Evolutionary conservation across 2,113 vertebrate genomes (phyloP).

Genomic region (Laterallus jamaicensis): DNA sequence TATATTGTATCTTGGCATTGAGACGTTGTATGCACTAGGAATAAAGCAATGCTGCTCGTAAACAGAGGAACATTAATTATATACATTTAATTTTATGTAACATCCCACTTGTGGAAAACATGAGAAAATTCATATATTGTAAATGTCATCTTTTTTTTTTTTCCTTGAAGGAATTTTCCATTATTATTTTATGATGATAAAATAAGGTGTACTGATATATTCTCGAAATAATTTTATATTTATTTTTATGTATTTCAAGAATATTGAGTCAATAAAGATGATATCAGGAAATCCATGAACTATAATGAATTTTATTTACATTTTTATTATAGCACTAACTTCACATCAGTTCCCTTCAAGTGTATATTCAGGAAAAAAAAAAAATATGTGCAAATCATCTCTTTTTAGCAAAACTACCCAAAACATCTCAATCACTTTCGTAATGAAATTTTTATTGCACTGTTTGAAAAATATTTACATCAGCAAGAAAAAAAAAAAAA

Average conservation of each 20-base stretch:
- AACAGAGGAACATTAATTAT: slow-evolving; percentile 50
- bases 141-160: background rate
- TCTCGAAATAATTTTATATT: slow-evolving; percentile 35
- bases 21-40: background rate
- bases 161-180: slow-evolving; percentile 1
- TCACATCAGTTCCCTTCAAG: slow-evolving; percentile 47
- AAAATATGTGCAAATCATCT: slow-evolving; percentile 6
- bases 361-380: background rate
- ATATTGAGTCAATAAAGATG: slow-evolving; percentile 33
- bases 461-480: slow-evolving; percentile 42
- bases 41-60: slow-evolving; percentile 20
- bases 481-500: background rate
- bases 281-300: slow-evolving; percentile 42
- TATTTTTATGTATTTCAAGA: slow-evolving; percentile 22
- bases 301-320: slow-evolving; percentile 66
- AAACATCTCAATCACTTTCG: slow-evolving; percentile 39
- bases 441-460: slow-evolving; percentile 48
- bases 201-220: slow-evolving; percentile 19
- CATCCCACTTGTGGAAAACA: slow-evolving; percentile 13
- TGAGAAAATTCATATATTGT: slow-evolving; percentile 8
- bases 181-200: slow-evolving; percentile 50
- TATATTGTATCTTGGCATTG: slow-evolving; percentile 14
- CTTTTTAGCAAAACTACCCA: slow-evolving; percentile 33
- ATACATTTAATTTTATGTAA: slow-evolving; percentile 52
- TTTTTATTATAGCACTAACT: slow-evolving; percentile 63